Conservation (phyloP, 2,888 invertebrate species). For the Tetanocera ferruginea region DNA sequence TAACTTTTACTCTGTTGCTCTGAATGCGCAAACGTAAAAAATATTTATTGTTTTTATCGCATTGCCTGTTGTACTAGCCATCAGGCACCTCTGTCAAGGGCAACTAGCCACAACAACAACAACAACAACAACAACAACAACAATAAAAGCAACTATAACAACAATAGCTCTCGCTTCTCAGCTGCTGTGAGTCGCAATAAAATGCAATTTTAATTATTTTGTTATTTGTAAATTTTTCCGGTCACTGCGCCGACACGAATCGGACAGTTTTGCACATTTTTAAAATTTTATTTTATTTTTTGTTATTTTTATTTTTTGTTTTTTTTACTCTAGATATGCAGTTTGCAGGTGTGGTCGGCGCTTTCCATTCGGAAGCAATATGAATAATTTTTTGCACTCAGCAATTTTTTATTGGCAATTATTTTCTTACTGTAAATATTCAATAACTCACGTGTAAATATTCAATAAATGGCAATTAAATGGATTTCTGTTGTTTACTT, state of each 20-base stretch:
- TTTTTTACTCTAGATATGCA: too few species aligned
- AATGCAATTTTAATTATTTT: constrained; percentile 45
- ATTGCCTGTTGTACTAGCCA: constrained; percentile 32
- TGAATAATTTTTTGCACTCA: neutral
- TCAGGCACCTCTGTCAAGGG: constrained; percentile 41
- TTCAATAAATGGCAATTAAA: too few species aligned
- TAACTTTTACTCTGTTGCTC: constrained; percentile 13
- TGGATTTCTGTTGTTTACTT: too few species aligned
- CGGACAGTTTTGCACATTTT: neutral
- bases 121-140: constrained; percentile 4
- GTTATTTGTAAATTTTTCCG: constrained; percentile 42
- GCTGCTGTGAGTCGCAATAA: neutral
- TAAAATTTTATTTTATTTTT: neutral
- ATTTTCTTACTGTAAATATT: neutral
- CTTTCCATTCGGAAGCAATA: neutral
- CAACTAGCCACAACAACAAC: constrained; percentile 20
- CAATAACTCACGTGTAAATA: too few species aligned
- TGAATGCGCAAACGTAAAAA: constrained; percentile 42
- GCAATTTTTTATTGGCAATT: neutral
- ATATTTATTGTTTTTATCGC: constrained; percentile 46
- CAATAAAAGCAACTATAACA: neutral
- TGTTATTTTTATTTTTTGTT: neutral
- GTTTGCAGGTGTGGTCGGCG: neutral
- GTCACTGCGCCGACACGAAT: constrained; percentile 34
- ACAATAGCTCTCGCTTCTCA: neutral